Evolutionary conservation across 2,888 invertebrate species (phyloP).

Genomic region (Epinotia nisella): DNA sequence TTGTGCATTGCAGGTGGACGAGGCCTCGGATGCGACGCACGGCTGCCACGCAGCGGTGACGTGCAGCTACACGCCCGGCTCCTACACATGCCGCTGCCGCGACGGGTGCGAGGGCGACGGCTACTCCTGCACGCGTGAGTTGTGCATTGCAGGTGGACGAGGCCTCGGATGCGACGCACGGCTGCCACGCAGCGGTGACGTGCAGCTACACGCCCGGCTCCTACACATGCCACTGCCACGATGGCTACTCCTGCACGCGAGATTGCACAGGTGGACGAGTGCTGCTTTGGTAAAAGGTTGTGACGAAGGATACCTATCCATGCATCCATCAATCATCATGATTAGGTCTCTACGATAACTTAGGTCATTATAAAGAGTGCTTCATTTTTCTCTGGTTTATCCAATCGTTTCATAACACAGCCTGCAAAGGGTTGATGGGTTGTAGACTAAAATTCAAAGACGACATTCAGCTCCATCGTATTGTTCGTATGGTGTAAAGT

Average conservation of each 20-base stretch:
- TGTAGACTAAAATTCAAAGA: too few relatives aligned
- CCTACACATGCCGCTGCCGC: slow-evolving; percentile 88
- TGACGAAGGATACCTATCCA: too few relatives aligned
- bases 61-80: slow-evolving; percentile 93
- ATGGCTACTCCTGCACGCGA: slow-evolving; percentile 74
- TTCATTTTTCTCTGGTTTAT: too few relatives aligned
- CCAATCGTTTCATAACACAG: too few relatives aligned
- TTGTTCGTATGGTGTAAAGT: too few relatives aligned
- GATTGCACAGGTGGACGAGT: too few relatives aligned
- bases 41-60: slow-evolving; percentile 90
- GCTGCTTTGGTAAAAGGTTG: too few relatives aligned
- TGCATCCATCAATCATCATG: too few relatives aligned
- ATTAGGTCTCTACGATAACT: too few relatives aligned
- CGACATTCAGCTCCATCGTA: too few relatives aligned
- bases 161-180: slow-evolving; percentile 88
- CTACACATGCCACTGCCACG: slow-evolving; percentile 88
- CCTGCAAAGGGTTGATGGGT: too few relatives aligned
- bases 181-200: slow-evolving; percentile 89
- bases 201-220: slow-evolving; percentile 93
- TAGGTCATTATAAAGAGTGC: too few relatives aligned
- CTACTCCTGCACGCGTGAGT: slow-evolving; percentile 51
- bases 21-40: slow-evolving; percentile 89
- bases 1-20: slow-evolving; percentile 83
- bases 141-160: slow-evolving; percentile 86
- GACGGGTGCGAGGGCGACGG: slow-evolving; percentile 92